Conservation (phyloP, 2,797 vertebrate genomes). For the Pipistrellus kuhlii region DNA sequence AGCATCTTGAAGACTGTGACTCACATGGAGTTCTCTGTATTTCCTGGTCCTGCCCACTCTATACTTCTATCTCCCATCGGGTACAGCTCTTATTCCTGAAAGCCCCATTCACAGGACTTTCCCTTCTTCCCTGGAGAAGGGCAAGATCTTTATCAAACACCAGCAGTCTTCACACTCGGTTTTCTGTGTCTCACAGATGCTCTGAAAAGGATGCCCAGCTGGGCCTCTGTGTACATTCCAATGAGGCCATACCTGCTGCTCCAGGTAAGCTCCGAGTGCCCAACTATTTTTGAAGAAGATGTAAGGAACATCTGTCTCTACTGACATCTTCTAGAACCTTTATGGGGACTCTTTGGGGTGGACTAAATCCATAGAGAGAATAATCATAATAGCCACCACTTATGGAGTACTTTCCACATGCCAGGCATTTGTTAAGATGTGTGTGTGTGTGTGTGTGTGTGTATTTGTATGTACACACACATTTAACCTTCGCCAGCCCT, state of each 20-base stretch:
- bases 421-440: not conserved
- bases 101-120: not conserved
- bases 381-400: not conserved
- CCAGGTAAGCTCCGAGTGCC: conserved; percentile 88
- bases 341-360: not conserved
- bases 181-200: conserved; percentile 89
- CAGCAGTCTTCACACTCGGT: conserved; percentile 59
- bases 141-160: not conserved
- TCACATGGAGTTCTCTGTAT: not conserved
- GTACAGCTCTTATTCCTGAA: not conserved
- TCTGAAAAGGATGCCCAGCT: conserved; percentile 90
- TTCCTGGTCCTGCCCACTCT: not conserved
- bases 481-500: not conserved
- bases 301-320: not conserved
- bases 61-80: not conserved
- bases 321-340: not conserved
- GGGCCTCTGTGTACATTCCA: conserved; percentile 88
- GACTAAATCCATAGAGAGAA: not conserved
- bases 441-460: not conserved
- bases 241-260: conserved; percentile 92
- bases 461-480: not conserved
- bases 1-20: not conserved
- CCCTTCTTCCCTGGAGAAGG: not conserved
- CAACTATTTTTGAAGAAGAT: not conserved
- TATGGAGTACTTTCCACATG: not conserved